These are phyloP conservation scores for Rhopalosiphum maidis DNA, from an alignment of 1,140 invertebrate genomes.

Conservation along the genomic window DNA sequence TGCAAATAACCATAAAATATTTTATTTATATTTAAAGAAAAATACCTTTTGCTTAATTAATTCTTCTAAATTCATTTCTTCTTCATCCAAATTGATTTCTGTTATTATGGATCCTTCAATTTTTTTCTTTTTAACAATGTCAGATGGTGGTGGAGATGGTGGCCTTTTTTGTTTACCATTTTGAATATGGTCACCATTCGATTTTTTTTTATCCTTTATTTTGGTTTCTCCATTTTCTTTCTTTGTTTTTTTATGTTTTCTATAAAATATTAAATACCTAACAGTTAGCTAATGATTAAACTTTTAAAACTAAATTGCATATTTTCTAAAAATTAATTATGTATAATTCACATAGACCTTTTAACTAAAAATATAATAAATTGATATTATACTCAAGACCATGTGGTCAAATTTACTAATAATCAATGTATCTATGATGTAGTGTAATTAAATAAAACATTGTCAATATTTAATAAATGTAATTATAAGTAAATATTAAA, in stretches of 20 bases:
- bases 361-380: neutral
- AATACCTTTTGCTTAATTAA: constrained; percentile 85
- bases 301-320: neutral
- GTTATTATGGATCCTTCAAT: neutral
- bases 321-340: neutral
- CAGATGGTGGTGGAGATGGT: constrained; percentile 19
- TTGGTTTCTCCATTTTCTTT: constrained; percentile 47
- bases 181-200: constrained; percentile 36
- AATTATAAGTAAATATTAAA: neutral
- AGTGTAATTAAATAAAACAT: neutral
- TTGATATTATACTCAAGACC: neutral
- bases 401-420: neutral
- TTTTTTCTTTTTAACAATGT: constrained; percentile 38
- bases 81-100: constrained; percentile 65
- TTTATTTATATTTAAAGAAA: neutral
- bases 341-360: neutral
- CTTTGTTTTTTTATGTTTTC: constrained; percentile 52
- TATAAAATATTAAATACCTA: neutral
- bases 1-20: neutral
- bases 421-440: neutral
- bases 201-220: constrained; percentile 48
- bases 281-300: neutral
- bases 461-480: neutral
- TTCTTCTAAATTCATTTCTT: constrained; percentile 86
- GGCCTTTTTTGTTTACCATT: constrained; percentile 53